Evolutionary conservation across 2,113 vertebrate species (phyloP).

Genomic region (Pelvicachromis taeniatus): DNA sequence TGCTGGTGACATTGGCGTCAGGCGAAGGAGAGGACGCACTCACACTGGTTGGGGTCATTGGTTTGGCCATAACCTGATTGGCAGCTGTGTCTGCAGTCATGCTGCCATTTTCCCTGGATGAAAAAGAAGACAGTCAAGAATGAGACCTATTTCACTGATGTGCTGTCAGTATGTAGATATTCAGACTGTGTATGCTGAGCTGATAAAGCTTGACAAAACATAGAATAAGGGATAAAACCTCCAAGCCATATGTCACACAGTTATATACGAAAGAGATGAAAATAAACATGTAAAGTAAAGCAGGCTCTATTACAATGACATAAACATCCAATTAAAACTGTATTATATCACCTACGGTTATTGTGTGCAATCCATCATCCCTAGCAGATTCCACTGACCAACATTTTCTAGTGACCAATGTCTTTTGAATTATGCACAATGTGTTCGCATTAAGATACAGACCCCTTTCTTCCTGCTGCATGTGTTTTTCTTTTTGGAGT

Average conservation of each 20-base stretch:
- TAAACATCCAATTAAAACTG: background rate
- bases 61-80: conserved; percentile 80
- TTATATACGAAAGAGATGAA: background rate
- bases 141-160: background rate
- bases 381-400: background rate
- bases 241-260: background rate
- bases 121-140: background rate
- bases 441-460: background rate
- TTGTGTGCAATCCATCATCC: background rate
- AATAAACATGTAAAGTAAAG: background rate
- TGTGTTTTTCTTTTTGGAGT: background rate
- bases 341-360: fast-evolving
- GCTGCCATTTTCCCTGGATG: conserved; percentile 84
- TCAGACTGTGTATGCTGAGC: background rate
- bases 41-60: conserved; percentile 79
- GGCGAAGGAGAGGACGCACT: conserved; percentile 60
- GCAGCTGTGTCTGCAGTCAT: conserved; percentile 80
- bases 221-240: background rate
- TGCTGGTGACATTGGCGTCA: conserved; percentile 85
- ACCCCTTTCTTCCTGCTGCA: background rate
- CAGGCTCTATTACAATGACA: background rate
- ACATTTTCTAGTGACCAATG: background rate
- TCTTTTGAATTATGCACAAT: background rate
- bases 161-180: background rate
- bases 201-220: background rate